Base-by-base conservation (phyloP, 2,888 invertebrate species). In the Rotaria macrura region DNA sequence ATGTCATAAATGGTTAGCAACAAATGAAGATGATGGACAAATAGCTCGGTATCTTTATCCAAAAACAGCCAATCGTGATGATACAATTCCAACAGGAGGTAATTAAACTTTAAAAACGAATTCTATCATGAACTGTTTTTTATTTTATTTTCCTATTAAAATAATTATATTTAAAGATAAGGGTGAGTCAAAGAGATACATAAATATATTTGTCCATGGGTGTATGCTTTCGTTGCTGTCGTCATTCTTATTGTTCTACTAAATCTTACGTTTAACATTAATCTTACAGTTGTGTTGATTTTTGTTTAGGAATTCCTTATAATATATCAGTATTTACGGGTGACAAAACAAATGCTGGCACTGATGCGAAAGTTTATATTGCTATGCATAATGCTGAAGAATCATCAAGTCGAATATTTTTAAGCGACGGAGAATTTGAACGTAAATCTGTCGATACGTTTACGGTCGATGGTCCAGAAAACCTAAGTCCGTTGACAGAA, bases 11-110 rank as follows among this genome's bases (percentile, higher is more conserved):
- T 91, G 91, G 91, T 87, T 91, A 34, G 89, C 91, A 4, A 87
- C 87, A 38, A 89, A 90, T 85, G 90, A 90, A 86, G 91, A 90
- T 87, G 91, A 91, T 87, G 90, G 91, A 0, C 88, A 88, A 87
- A 89, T 90, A 23, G 89, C 89, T 23, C 86, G 90, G 29, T 90
- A 90, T 84, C 88, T 91, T 12, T 85, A 89, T 38, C 88, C 87
- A 23, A 12, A n/a, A 38, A n/a, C 6, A 20, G 40, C 0, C 23
- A 20, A 12, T 38, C 43, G 17, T 57, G 17, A n/a, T 25, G 34
- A 20, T 40, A 25, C 29, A 55, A 2, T 12, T 10, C 10, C 57
- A 7, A 65, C 55, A 29, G 84, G 29, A n/a, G 84, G 79, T 79
- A 79, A 79, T 34, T 79, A n/a, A 79, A 23, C 23, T 43, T 20